These are phyloP conservation scores for Tachycineta bicolor DNA, from an alignment of 2,113 vertebrate species.

Conservation along the genomic window DNA sequence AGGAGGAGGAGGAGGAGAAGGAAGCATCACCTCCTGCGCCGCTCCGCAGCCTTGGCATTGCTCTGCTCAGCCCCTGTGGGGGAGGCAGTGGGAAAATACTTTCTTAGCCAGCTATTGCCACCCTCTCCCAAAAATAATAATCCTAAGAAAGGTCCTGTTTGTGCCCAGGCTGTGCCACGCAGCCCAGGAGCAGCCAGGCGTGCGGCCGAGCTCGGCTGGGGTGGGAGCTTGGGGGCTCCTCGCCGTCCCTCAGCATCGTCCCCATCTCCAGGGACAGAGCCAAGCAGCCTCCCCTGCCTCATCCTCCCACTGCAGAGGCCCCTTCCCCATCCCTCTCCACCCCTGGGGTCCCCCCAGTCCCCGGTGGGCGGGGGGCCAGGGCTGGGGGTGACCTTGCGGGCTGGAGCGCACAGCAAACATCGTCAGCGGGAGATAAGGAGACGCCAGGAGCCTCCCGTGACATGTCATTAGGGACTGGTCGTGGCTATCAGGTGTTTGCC, in stretches of 20 bases:
- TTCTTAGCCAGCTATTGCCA: neutral
- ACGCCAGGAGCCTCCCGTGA: slow-evolving; percentile 81
- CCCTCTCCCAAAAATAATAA: neutral
- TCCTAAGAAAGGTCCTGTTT: neutral
- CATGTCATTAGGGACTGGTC: slow-evolving; percentile 81
- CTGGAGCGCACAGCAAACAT: slow-evolving; percentile 80
- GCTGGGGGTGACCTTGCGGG: slow-evolving; percentile 77
- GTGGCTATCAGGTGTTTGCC: slow-evolving; percentile 77
- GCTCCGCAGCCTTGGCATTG: rapidly evolving
- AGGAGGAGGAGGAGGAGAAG: neutral
- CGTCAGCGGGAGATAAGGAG: slow-evolving; percentile 85
- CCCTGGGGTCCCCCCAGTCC: neutral
- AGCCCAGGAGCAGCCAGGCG: neutral
- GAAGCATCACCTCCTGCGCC: neutral
- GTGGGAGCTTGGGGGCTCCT: neutral
- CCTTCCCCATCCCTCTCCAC: neutral
- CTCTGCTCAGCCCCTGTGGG: neutral
- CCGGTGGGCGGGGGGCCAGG: slow-evolving; percentile 37
- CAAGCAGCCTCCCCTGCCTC: neutral
- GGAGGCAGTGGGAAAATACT: neutral
- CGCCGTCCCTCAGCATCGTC: neutral
- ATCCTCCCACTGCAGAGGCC: neutral
- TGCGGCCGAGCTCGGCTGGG: rapidly evolving
- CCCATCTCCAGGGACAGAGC: neutral
- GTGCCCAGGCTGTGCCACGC: neutral